A percentile compares a stretch with the other conserved stretches of the same genome.
Evolutionary conservation across 1,140 invertebrate genomes (phyloP).

Genomic region (Schlechtendalia chinensis): DNA sequence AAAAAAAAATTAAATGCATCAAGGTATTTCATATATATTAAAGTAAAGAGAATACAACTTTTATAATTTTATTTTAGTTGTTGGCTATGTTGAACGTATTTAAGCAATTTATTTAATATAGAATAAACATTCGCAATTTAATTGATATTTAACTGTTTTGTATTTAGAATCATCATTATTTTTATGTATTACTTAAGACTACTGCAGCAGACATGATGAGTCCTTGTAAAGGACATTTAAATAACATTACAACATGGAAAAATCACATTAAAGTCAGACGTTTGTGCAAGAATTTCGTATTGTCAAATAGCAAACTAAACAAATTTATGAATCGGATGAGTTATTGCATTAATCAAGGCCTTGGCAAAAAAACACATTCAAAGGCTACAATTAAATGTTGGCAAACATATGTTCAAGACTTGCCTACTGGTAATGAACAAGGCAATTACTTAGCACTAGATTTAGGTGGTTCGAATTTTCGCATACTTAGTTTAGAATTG

Average conservation of each 20-base stretch:
- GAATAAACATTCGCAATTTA: background rate
- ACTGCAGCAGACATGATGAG: no score
- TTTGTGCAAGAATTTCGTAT: background rate
- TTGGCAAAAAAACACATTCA: slow-evolving; percentile 72
- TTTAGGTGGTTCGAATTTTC: slow-evolving; percentile 78
- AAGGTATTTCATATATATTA: no score
- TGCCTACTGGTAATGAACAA: slow-evolving; percentile 63
- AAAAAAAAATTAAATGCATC: no score
- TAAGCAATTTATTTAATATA: background rate
- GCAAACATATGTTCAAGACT: slow-evolving; percentile 82
- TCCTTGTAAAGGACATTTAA: slow-evolving; percentile 6
- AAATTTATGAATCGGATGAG: slow-evolving; percentile 61
- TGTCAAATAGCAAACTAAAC: background rate
- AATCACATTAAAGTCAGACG: slow-evolving; percentile 22
- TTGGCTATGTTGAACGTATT: background rate
- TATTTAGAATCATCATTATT: no score
- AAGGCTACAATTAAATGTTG: slow-evolving; percentile 82
- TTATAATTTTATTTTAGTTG: background rate
- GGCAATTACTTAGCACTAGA: slow-evolving; percentile 75
- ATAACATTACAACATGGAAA: background rate
- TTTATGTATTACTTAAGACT: no score
- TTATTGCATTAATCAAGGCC: slow-evolving; percentile 74
- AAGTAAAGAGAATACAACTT: no score
- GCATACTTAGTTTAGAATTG: slow-evolving; percentile 68
- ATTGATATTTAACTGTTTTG: no score